A percentile compares a stretch with the other conserved stretches of the same genome.
Conservation (phyloP, 2,797 vertebrate genomes). For the Crocidura indochinensis region DNA sequence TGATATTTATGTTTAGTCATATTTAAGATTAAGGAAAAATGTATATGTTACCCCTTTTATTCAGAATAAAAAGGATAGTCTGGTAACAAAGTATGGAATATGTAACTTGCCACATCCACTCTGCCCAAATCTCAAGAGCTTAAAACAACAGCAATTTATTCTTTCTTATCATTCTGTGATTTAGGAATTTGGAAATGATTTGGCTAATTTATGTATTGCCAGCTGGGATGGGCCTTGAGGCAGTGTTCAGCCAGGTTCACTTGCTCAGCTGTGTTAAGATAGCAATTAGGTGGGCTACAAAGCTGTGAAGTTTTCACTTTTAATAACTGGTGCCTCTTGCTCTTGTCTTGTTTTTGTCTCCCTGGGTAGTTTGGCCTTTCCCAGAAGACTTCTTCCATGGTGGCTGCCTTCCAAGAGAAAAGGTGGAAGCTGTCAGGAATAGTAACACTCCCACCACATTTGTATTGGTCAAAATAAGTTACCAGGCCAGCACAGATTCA, state of each 20-base stretch:
- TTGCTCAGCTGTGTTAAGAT: not conserved
- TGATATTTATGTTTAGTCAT: not conserved
- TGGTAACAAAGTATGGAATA: conserved; percentile 9
- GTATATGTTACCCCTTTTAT: conserved; percentile 28
- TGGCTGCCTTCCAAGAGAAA: conserved; percentile 32
- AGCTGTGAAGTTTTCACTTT: not conserved
- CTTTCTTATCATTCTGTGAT: conserved; percentile 21
- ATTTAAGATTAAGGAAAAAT: conserved; percentile 40
- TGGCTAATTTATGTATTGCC: not conserved
- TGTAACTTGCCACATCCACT: conserved; percentile 23
- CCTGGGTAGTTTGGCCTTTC: not conserved
- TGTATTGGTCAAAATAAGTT: conserved; percentile 46
- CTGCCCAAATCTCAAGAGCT: not conserved
- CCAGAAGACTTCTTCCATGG: not conserved
- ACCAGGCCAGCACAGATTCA: not conserved
- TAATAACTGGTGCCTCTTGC: not conserved
- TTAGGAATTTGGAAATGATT: conserved; percentile 4
- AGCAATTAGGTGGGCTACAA: not conserved
- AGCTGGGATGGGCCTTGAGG: not conserved
- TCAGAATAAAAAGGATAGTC: conserved; percentile 45
- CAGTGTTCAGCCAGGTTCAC: not conserved
- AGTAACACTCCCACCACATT: not conserved
- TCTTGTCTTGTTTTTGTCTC: conserved; percentile 31
- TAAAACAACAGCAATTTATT: conserved; percentile 4
- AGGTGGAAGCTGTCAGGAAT: not conserved